Base-by-base conservation (phyloP, 2,113 vertebrate genomes). In the Sterrhoptilus dennistouni region DNA sequence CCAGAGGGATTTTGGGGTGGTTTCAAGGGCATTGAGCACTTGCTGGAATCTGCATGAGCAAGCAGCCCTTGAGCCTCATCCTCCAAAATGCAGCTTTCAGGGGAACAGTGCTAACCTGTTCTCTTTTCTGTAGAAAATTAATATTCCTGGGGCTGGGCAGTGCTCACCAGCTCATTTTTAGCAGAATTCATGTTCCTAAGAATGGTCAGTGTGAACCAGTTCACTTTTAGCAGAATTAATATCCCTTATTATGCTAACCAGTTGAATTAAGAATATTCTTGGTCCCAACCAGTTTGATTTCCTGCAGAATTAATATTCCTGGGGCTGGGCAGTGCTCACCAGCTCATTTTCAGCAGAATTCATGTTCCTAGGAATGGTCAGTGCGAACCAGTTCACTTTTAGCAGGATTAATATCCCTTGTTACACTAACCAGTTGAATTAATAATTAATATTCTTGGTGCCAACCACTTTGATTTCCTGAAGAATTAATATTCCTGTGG, bases 81-180 rank as follows among this genome's bases (percentile, higher is more conserved):
- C 38, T 78, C 77, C 44, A 23, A 61, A 91, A 27, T 0, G 14
- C 28, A 29, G 45, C 0, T 0, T 12, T 35, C 72, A 22, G 28
- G 11, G 47, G 18, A 6, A 11, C 64, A 22, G 45, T 9, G 40
- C 63, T 31, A 31, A 38, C 6, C 35, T 35, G 31, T 9, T 33
- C 12, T 31, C 14, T 7, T 14, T 44, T 12, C 38, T 57, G 27
- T 33, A 35, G 45, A 75, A 50, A 78, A 61, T 61, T 1, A 36
- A 44, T 44, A 53, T 53, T 72, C 56, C 31, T 50, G 29, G 5
- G 11, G 11, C 9, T 68, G 64, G 20, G 8, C 38, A 65, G 11
- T 79, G 20, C 45, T n/a, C 36, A 52, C 19, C 36, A 53, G 14
- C 11, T 44, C 60, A 19, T 8, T 53, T 24, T 35, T 23, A 42